These are phyloP conservation scores for Cricetomys ansorgei DNA, from an alignment of 2,113 vertebrate genomes.

Conservation along the genomic window DNA sequence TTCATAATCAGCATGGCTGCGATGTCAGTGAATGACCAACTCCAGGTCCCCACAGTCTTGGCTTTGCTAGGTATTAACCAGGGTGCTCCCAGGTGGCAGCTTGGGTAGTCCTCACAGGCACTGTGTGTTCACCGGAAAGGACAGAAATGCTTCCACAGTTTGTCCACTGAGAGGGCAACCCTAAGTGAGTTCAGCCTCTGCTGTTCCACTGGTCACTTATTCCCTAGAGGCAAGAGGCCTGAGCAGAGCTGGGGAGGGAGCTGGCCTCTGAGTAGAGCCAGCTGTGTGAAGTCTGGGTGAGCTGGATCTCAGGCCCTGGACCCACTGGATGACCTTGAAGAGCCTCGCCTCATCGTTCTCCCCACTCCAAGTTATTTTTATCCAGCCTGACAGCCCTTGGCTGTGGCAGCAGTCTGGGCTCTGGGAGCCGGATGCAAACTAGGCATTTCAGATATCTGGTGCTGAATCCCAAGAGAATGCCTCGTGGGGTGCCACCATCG, in stretches of 20 bases:
- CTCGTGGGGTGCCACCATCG: conserved; percentile 14
- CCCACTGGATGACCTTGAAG: conserved; percentile 55
- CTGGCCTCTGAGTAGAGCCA: not conserved
- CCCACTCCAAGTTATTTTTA: conserved; percentile 68
- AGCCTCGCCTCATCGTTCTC: not conserved
- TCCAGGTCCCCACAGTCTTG: not conserved
- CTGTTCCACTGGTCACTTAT: not conserved
- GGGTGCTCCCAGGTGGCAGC: not conserved
- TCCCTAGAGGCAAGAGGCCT: not conserved
- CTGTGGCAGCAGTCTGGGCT: conserved; percentile 63
- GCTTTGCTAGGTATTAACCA: not conserved
- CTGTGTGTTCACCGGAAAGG: not conserved
- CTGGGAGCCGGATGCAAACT: conserved; percentile 58
- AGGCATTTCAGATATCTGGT: conserved; percentile 61
- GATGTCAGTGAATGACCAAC: not conserved
- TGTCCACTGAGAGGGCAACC: not conserved
- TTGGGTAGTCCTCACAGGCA: not conserved
- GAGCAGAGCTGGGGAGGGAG: not conserved
- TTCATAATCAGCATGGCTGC: not conserved
- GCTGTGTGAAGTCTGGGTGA: conserved; percentile 50
- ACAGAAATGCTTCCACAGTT: not conserved
- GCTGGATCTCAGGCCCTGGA: conserved; percentile 58
- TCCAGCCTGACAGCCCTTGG: conserved; percentile 62
- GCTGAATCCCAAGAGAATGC: conserved; percentile 64
- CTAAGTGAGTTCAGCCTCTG: not conserved